phyloP scores from a whole-genome alignment of 1,140 invertebrate genomes.

The Drosophila sulfurigaster region DNA sequence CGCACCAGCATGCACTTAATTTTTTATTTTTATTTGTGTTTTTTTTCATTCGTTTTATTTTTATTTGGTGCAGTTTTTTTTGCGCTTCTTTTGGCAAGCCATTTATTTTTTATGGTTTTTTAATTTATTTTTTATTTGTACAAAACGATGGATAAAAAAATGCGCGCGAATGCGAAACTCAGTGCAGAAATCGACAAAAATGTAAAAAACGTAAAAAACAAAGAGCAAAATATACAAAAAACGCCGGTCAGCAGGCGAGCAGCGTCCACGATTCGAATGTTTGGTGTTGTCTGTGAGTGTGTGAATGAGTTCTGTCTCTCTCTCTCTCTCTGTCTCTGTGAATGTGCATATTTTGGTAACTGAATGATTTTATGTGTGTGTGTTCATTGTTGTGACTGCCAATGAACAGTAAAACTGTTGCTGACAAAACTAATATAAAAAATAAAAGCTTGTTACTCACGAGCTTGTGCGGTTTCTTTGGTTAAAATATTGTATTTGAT shows the following conservation, averaged over 20 bases:
- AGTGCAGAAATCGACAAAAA: conserved; percentile 70
- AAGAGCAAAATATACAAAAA: conserved; percentile 61
- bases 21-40: conserved; percentile 26
- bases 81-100: conserved; percentile 45
- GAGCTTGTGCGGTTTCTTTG: no score
- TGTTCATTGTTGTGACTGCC: conserved; percentile 66
- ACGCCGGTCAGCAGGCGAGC: conserved; percentile 68
- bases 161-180: conserved; percentile 52
- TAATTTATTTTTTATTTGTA: conserved; percentile 80
- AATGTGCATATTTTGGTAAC: not conserved
- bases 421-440: conserved; percentile 48
- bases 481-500: no score
- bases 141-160: conserved; percentile 61
- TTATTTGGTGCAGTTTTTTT: conserved; percentile 20
- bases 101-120: conserved; percentile 82
- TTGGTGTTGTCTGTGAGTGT: conserved; percentile 21
- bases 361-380: conserved; percentile 10
- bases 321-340: conserved; percentile 5
- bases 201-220: conserved; percentile 32
- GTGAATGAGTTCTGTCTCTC: conserved; percentile 20
- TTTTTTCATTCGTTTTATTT: conserved; percentile 22
- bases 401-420: conserved; percentile 80
- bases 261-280: conserved; percentile 40
- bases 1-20: conserved; percentile 33
- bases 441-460: conserved; percentile 18